Evolutionary conservation across 2,113 vertebrate species (phyloP), one percentile per base, ranked within the genome.

Genomic region (Sterna hirundo): DNA sequence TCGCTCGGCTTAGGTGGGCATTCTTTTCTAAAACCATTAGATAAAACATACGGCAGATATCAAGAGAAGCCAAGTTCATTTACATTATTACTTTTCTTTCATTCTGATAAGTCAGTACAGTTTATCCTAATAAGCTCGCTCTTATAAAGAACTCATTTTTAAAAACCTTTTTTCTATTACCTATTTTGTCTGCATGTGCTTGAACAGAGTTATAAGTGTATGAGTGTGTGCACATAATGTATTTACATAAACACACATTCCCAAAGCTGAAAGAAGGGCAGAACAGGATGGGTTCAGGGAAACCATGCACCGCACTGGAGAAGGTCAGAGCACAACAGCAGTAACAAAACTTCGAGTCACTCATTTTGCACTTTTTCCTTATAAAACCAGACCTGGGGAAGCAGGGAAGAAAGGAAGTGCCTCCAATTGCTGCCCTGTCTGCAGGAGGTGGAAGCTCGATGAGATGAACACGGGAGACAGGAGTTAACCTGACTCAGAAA

Each of bases 1-100:
- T 27, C 0, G 2, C 20, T 75, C 3, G 3, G 9, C 14, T 71
- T 61, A 27, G 9, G 11, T 57, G 30, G 25, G 4, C 16, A 38
- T 58, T 86, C 15, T 65, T 91, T 82, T 93, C 51, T 60, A 70
- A 71, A 75, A 13, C 20, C 4, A 10, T 46, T 71, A 79, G 26
- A 30, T 80, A n/a, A 52, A 66, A 60, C 62, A 74, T 15, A 42
- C 23, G 58, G 34, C 38, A 84, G 42, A 58, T 88, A 36, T 16
- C 57, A 76, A 82, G 79, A 85, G 44, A 69, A 72, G 6, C 21
- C 26, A 79, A 60, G 30, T 14, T 57, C 6, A 61, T 81, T 94
- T 77, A 26, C 34, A 34, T 60, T 69, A 47, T 25, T 65, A 17
- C 23, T 30, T 66, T 52, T 64, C 54, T 65, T 86, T 91, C 46